These are phyloP conservation scores for Paelopatides confundens DNA, from an alignment of 53 echinoderm and acorn worm species.

Conservation along the genomic window DNA sequence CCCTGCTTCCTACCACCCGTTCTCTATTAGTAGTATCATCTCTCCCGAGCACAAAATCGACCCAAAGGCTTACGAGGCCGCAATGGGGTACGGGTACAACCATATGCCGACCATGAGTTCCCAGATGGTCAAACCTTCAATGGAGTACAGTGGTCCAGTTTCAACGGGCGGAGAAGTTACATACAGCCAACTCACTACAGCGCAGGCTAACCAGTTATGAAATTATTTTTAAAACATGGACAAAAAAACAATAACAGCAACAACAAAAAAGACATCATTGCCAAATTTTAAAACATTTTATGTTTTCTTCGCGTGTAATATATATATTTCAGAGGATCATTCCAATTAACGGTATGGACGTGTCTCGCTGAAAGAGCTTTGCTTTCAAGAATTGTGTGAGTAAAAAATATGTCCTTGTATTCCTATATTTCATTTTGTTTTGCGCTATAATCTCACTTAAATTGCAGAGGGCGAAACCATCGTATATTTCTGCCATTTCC, in stretches of 20 bases:
- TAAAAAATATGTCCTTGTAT: not conserved
- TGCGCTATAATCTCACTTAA: too few species aligned
- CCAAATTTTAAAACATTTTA: not conserved
- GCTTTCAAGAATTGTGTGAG: not conserved
- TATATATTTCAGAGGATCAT: not conserved
- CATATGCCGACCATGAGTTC: slow-evolving; percentile 86
- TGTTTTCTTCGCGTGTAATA: not conserved
- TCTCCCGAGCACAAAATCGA: slow-evolving; percentile 97
- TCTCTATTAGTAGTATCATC: slow-evolving; percentile 93
- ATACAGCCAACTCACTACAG: slow-evolving; percentile 94
- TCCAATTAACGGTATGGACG: not conserved
- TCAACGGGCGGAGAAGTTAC: slow-evolving; percentile 86
- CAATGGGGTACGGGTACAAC: slow-evolving; percentile 86
- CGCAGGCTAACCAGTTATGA: slow-evolving; percentile 70
- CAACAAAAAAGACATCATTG: not conserved
- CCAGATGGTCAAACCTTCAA: slow-evolving; percentile 80
- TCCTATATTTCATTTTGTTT: too few species aligned
- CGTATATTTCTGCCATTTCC: too few species aligned
- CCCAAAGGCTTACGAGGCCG: slow-evolving; percentile 92
- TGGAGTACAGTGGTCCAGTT: slow-evolving; percentile 90
- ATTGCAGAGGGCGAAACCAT: too few species aligned
- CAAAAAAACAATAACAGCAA: not conserved
- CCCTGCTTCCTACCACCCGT: slow-evolving; percentile 86
- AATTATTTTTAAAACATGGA: not conserved
- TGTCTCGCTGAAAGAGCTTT: not conserved